Conservation (phyloP, 2,888 invertebrate genomes). For the Neelides folsomi region DNA sequence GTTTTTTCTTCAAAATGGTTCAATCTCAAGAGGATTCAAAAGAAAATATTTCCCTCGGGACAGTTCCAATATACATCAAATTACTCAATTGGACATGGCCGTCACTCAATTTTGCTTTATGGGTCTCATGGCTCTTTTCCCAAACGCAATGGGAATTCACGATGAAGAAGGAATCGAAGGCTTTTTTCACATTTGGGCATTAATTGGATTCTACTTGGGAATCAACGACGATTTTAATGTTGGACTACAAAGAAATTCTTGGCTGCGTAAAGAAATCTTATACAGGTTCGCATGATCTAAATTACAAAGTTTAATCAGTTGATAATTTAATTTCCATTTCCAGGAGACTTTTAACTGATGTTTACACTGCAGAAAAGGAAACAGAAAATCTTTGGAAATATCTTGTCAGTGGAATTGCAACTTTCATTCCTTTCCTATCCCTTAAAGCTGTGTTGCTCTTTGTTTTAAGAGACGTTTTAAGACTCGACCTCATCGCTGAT, state of each 20-base stretch:
- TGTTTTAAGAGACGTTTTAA: background rate
- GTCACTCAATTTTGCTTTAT: slow-evolving; percentile 78
- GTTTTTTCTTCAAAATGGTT: no score
- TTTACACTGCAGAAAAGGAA: slow-evolving; percentile 8
- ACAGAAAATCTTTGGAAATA: slow-evolving; percentile 19
- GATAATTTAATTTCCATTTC: no score
- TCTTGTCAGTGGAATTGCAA: slow-evolving; percentile 15
- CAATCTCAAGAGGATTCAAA: no score
- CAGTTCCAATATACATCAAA: slow-evolving; percentile 30
- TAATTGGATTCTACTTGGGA: slow-evolving; percentile 26
- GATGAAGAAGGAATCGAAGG: slow-evolving; percentile 6
- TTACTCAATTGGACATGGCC: slow-evolving; percentile 71
- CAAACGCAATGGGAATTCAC: slow-evolving; percentile 34
- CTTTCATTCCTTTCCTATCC: slow-evolving; percentile 21
- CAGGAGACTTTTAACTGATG: slow-evolving; percentile 16
- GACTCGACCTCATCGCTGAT: no score
- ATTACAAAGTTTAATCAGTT: no score
- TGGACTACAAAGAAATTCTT: slow-evolving; percentile 14
- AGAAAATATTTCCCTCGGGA: no score
- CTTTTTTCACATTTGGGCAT: slow-evolving; percentile 28
- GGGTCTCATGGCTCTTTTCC: slow-evolving; percentile 54
- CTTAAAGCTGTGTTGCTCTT: slow-evolving; percentile 17
- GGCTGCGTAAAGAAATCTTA: slow-evolving; percentile 10
- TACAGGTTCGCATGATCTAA: background rate
- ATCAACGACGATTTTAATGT: slow-evolving; percentile 26